Base-by-base conservation (phyloP, 2,888 invertebrate genomes). In the Frankliniella fusca region DNA sequence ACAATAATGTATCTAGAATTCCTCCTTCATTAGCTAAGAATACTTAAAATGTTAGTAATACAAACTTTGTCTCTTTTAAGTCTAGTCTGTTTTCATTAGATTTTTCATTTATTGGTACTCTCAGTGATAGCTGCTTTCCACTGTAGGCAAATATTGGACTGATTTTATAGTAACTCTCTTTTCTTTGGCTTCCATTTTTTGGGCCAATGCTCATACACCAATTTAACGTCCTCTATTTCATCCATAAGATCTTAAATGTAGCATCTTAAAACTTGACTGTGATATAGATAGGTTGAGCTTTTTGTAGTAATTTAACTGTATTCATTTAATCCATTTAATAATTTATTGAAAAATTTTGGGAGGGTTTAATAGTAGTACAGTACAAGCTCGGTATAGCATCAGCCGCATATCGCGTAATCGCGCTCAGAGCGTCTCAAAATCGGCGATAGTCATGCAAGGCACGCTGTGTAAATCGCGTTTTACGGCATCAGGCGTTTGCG, bases 211-310 rank as follows among this genome's bases (percentile, higher is more conserved):
- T 38, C 38, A 38, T 38, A 5, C 5, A 38, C 38, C 38, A 38
- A 5, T 38, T 38, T 38, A 38, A 38, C 38, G 38, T 38, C 38
- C 38, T 38, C 5, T 61, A 61, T 61, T 61, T 12, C 18, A 61
- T 20, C 61, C 10, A 18, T 61, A n/a, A 61, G 61, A 61, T 61
- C 61, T 61, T 61, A 5, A 38, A 38, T 12, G 61, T 61, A 20
- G 12, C 27, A 12, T 76, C 70, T 76, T 76, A 23, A 76, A 76
- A 11, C 70, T 76, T 76, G 70, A 76, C 70, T 76, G 70, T 76
- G 70, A 76, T 76, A 76, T 76, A 8, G 70, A 11, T 23, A 76
- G 27, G 70, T 76, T 76, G 70, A 27, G 61, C 20, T 8, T 38
- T 38, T 38, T 38, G 38, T 38, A 38, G 38, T 38, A 5, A 38